phyloP scores from a whole-genome alignment of 2,113 vertebrate species.

The Recurvirostra avosetta region DNA sequence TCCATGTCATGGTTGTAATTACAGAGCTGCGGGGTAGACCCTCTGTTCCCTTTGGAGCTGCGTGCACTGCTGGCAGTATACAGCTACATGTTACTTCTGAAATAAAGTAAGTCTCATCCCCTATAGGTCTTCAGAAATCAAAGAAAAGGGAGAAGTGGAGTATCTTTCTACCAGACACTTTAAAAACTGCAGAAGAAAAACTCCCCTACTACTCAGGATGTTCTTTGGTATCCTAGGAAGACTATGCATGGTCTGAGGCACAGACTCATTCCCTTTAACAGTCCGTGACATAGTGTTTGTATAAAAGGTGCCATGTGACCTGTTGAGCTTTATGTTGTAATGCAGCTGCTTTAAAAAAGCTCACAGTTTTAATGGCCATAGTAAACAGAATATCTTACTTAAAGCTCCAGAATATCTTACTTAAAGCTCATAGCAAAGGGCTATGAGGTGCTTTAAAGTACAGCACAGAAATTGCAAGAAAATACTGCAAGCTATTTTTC shows the following conservation, averaged over 20 bases:
- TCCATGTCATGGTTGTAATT: not conserved
- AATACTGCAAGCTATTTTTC: not conserved
- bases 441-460: not conserved
- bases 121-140: not conserved
- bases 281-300: not conserved
- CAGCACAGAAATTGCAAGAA: not conserved
- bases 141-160: not conserved
- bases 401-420: not conserved
- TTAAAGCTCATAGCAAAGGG: not conserved
- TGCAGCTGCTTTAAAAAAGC: not conserved
- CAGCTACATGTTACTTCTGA: not conserved
- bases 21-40: not conserved
- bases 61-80: not conserved
- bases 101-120: not conserved
- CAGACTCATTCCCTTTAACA: not conserved
- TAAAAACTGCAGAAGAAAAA: not conserved
- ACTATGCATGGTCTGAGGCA: not conserved
- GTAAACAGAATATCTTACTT: not conserved
- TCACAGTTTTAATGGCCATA: not conserved
- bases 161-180: not conserved
- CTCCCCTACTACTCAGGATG: not conserved
- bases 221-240: not conserved
- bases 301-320: not conserved
- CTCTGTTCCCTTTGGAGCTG: not conserved
- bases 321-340: not conserved